Evolutionary conservation across 2,797 vertebrate genomes (phyloP), one percentile per base, ranked within the genome.

Genomic region (Myotis myotis): DNA sequence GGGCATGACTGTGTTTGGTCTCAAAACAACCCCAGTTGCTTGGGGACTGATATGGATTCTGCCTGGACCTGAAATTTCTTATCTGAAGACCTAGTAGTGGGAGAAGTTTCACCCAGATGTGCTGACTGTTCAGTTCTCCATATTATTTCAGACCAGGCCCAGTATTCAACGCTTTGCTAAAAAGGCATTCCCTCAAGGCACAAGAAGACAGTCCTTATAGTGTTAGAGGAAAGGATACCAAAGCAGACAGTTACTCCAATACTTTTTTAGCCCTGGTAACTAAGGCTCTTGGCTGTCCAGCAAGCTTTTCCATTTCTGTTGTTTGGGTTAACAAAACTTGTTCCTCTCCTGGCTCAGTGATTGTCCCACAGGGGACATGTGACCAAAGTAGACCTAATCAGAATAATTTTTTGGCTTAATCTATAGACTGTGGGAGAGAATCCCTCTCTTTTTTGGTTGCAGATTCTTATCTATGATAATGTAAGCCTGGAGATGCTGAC

Each of bases 1-100:
- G 38, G 82, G 57, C 70, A 38, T 89, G 84, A 87, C 71, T 81
- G 10, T 91, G 87, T 94, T 93, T 86, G 89, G 55, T 94, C 25
- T 93, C 75, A 93, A 93, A 95, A 93, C 49, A 96, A 89, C 41
- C 2, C 13, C 53, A 68, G 85, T 87, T 89, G 71, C 91, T 92
- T 93, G 84, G 91, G 72, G 76, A 81, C 76, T 89, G 60, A 80
- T 80, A 72, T 70, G 33, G 60, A 92, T 75, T 91, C 47, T 96
- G 38, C 30, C 84, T 89, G 47, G 36, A 71, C 25, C 74, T 75
- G 51, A 97, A 91, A 87, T 79, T 78, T 89, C 83, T 78, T 92
- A 57, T 94, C 64, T 79, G n/a, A 74, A 91, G 79, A 82, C 47
- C 19, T 92, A 74, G 53, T 33, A 60, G 72, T 81, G 22, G 53